A percentile compares a stretch with the other conserved stretches of the same genome.
These are phyloP conservation scores for Nudaria mundana DNA, from an alignment of 2,888 invertebrate species.

Conservation along the genomic window DNA sequence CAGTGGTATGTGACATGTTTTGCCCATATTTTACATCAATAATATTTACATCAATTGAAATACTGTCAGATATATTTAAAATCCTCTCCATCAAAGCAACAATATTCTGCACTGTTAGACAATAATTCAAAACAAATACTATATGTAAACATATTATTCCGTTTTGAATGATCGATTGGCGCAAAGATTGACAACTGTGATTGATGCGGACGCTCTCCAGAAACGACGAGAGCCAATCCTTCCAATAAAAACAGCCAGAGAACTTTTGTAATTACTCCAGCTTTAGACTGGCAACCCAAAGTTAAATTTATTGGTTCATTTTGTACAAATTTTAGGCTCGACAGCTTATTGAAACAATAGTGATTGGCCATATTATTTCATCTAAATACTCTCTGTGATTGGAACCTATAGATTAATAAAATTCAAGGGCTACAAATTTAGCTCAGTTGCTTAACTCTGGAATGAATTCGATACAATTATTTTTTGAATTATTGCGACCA, in stretches of 20 bases:
- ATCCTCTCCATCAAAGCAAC: too few species aligned
- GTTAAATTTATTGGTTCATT: conserved; percentile 1
- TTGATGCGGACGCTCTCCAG: conserved; percentile 14
- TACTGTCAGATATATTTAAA: too few species aligned
- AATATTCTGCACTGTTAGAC: too few species aligned
- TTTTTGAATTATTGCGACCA: too few species aligned
- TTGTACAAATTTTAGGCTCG: neutral
- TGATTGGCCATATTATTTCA: neutral
- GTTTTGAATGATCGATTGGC: conserved; percentile 4
- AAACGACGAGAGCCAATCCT: conserved; percentile 3
- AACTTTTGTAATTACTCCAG: conserved; percentile 21
- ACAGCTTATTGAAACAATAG: neutral
- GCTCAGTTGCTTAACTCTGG: too few species aligned
- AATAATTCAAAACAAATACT: too few species aligned
- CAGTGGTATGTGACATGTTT: too few species aligned
- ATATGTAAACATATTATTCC: too few species aligned
- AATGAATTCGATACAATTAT: too few species aligned
- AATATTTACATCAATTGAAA: too few species aligned
- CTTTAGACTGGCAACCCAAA: conserved; percentile 8
- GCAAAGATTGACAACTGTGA: conserved; percentile 16
- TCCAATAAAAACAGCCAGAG: conserved; percentile 9
- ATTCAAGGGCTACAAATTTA: neutral
- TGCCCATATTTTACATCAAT: too few species aligned
- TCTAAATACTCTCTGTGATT: neutral
- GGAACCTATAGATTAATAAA: too few species aligned